A percentile compares a stretch with the other conserved stretches of the same genome.
phyloP scores from a whole-genome alignment of 2,113 vertebrate species.

The Nycticorax nycticorax region DNA sequence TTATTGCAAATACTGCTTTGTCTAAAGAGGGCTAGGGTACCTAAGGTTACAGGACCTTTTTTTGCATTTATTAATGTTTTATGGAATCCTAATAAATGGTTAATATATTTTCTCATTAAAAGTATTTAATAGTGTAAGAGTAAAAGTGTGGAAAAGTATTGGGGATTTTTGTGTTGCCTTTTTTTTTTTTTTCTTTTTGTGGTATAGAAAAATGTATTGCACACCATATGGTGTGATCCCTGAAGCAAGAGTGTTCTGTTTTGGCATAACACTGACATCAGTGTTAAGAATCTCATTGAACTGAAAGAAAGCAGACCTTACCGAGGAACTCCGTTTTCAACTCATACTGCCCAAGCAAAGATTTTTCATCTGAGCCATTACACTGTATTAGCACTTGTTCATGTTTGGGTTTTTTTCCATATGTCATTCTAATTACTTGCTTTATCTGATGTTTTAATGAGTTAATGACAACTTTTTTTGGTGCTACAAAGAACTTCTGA shows the following conservation, averaged over 20 bases:
- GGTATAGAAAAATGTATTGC: not conserved
- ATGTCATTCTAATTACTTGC: not conserved
- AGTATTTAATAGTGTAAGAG: not conserved
- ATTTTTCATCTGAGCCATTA: not conserved
- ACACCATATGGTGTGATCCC: fast-evolving
- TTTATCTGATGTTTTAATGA: not conserved
- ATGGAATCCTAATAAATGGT: not conserved
- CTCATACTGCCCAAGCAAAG: fast-evolving
- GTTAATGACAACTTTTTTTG: not conserved
- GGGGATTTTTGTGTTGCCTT: too few species aligned
- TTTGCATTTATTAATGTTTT: not conserved
- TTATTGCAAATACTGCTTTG: not conserved
- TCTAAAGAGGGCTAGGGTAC: not conserved
- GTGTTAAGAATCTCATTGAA: not conserved
- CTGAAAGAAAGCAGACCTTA: not conserved
- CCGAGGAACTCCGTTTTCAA: not conserved
- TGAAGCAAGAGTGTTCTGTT: not conserved
- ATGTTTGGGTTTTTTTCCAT: not conserved
- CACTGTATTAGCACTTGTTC: not conserved
- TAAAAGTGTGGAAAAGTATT: not conserved
- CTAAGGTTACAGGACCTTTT: not conserved
- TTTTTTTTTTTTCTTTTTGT: not conserved
- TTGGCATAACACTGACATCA: not conserved
- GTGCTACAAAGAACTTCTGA: not conserved
- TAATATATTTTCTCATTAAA: not conserved